Evolutionary conservation across 2,797 vertebrate species (phyloP), one percentile per base, ranked within the genome.

Genomic region (Mastacembelus armatus): DNA sequence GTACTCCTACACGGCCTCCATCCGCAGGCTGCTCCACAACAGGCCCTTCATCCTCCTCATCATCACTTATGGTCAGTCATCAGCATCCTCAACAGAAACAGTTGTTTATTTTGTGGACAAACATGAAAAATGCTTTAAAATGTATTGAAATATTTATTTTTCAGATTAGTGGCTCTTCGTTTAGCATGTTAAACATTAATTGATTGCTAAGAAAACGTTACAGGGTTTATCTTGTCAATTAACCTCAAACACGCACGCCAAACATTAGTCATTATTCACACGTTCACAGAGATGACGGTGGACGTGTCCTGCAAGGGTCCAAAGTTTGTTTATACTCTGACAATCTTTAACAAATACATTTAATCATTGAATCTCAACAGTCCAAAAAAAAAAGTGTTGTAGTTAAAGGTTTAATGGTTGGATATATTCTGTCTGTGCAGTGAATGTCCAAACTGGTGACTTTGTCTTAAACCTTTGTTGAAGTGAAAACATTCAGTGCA

Each of bases 11-110:
- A 19, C 76, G 1, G 85, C 92, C 12, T 96, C 96, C 54, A 94
- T 99, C 65, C 30, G 88, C 40, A 88, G 91, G 27, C 91, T 99
- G 77, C 88, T 98, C 65, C 85, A 74, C 81, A 99, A 97, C 85
- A 80, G 68, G 82, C 94, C 95, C 87, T 99, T 99, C 69, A 82
- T 96, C 83, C 92, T 99, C 60, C 95, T 99, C 48, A 80, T 96
- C 90, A 59, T 98, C 86, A 94, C 92, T 35, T 99, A 99, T 0
- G 98, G 98, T 98, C 89, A 14, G 76, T 66, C 29, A 19, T 49
- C 54, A 7, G 4, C 14, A 10, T 5, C 36, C 7, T 26, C 18
- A 9, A 3, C 27, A 26, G 2, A 7, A 3, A 12, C 10, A 9
- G 11, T 42, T 26, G 7, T 51, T 16, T 10, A 39, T 39, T 2